Base-by-base conservation (phyloP, 2,113 vertebrate species). In the Sylvietta virens region DNA sequence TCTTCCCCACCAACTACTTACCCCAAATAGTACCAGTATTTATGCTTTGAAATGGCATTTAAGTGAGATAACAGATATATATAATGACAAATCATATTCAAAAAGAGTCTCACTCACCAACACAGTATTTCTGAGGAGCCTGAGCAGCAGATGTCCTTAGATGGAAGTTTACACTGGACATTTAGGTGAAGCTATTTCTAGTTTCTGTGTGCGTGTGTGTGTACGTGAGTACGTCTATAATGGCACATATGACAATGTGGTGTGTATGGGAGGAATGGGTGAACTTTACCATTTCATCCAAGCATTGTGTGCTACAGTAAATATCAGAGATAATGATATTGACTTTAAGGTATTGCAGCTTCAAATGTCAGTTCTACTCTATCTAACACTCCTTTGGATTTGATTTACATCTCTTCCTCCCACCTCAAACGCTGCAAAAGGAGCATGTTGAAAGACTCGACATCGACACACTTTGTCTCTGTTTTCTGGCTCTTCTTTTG, bases 291-390 rank as follows among this genome's bases (percentile, higher is more conserved):
- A 94, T 97, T 98, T 98, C 92, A 58, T 96, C 35, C 57, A 95
- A 95, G 73, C 97, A 88, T 92, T 81, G 76, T 91, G 92, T 97
- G 96, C 97, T 97, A 98, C 97, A 97, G 98, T 98, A 98, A 98
- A 98, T 98, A 98, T 96, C 98, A 98, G 97, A 98, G 97, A 96
- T 98, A 98, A 98, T 98, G 97, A 98, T 98, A 98, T 98, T 98
- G 98, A 98, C 98, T 98, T 98, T 98, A 98, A 98, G 97, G 97
- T 98, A 98, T 98, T 97, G 96, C 96, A 93, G 92, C 94, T 97
- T 97, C 98, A 98, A 98, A 98, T 98, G 98, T 98, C 98, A 98
- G 97, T 98, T 97, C 96, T 97, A 94, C 92, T 97, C 95, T 97
- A 94, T 91, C 89, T 90, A 95, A 81, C 86, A 92, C 78, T 96